Evolutionary conservation across 2,888 invertebrate genomes (phyloP).

Genomic region (Marasmarcha lunaedactyla): DNA sequence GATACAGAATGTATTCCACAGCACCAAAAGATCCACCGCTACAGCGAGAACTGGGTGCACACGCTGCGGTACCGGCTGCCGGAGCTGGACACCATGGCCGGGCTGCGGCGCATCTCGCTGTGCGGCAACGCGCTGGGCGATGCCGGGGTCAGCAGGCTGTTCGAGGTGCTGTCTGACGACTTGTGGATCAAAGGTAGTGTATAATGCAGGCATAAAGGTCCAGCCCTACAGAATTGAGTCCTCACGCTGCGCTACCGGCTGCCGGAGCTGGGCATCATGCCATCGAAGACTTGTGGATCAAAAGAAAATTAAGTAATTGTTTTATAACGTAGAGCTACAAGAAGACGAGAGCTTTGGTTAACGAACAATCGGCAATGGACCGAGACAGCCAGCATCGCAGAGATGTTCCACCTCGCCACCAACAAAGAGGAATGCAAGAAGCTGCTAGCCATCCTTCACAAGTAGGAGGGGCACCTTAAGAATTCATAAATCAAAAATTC

Average conservation of each 20-base stretch:
- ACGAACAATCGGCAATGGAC: too few species aligned
- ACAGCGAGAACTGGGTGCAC: conserved; percentile 85
- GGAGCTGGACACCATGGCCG: conserved; percentile 78
- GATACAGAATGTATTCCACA: too few species aligned
- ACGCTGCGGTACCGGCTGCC: conserved; percentile 83
- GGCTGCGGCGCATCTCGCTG: conserved; percentile 76
- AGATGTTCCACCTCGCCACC: too few species aligned
- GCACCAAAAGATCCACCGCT: conserved; percentile 78
- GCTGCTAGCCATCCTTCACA: too few species aligned
- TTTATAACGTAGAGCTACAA: too few species aligned
- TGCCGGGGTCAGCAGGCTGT: conserved; percentile 69
- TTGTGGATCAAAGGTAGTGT: conserved; percentile 82
- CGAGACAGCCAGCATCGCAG: too few species aligned
- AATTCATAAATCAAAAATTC: too few species aligned
- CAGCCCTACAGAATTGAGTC: conserved; percentile 83
- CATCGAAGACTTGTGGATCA: conserved; percentile 85
- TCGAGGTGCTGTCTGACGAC: conserved; percentile 80
- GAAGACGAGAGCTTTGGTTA: too few species aligned
- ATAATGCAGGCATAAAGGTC: too few species aligned
- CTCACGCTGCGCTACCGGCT: conserved; percentile 82
- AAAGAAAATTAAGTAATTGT: conserved; percentile 60
- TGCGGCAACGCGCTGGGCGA: conserved; percentile 80
- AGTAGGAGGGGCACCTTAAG: too few species aligned
- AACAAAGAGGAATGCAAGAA: too few species aligned
- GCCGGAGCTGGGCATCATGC: conserved; percentile 79